Conservation (phyloP, 2,888 invertebrate genomes). For the Scaeva pyrastri region DNA sequence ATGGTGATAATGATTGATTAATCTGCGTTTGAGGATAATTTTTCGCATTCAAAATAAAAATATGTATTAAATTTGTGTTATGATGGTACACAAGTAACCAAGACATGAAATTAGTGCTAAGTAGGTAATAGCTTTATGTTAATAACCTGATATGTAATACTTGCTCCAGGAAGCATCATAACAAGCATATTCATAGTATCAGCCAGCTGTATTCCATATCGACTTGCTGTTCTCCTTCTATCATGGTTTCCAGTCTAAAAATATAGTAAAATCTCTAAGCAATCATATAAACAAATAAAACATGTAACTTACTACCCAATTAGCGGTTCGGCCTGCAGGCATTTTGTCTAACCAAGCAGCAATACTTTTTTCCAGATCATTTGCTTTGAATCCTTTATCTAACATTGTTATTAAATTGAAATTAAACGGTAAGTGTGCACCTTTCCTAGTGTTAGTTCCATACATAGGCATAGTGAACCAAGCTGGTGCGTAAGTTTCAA, state of each 20-base stretch:
- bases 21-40: too few relatives aligned
- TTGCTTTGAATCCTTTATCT: slow-evolving; percentile 84
- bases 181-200: slow-evolving; percentile 92
- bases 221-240: slow-evolving; percentile 86
- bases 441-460: slow-evolving; percentile 83
- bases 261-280: neutral
- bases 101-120: neutral
- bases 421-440: slow-evolving; percentile 87
- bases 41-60: too few relatives aligned
- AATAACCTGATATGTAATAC: slow-evolving; percentile 86
- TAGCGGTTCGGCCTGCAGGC: slow-evolving; percentile 85
- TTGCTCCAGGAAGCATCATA: slow-evolving; percentile 86
- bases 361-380: slow-evolving; percentile 84
- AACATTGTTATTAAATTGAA: slow-evolving; percentile 86
- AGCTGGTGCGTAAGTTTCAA: slow-evolving; percentile 86
- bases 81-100: too few relatives aligned
- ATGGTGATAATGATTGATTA: too few relatives aligned
- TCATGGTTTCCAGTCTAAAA: slow-evolving; percentile 88
- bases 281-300: slow-evolving; percentile 82
- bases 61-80: too few relatives aligned
- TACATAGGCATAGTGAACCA: slow-evolving; percentile 85
- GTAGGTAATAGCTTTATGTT: neutral
- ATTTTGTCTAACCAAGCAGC: slow-evolving; percentile 85
- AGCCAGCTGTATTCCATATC: slow-evolving; percentile 87
- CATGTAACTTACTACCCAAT: slow-evolving; percentile 88